These are phyloP conservation scores for Papilio gigon DNA, from an alignment of 2,888 invertebrate genomes.

Conservation along the genomic window DNA sequence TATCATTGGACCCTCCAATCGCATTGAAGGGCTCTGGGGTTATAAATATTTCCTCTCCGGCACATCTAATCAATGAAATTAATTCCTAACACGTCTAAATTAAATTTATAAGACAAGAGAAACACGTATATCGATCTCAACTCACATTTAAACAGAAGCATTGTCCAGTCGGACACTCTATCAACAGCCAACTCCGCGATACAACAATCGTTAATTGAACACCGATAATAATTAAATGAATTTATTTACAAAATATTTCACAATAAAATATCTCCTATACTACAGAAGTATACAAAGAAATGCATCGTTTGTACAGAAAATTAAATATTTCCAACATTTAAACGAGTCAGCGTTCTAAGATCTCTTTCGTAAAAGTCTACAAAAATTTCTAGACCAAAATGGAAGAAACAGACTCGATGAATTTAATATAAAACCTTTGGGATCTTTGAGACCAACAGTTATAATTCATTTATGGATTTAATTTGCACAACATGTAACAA, in stretches of 20 bases:
- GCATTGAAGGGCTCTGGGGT: slow-evolving; percentile 24
- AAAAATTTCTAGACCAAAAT: slow-evolving; percentile 26
- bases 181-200: slow-evolving; percentile 15
- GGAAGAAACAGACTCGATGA: slow-evolving; percentile 22
- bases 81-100: slow-evolving; percentile 23
- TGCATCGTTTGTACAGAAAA: slow-evolving; percentile 36
- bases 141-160: slow-evolving; percentile 21
- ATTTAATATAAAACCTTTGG: slow-evolving; percentile 20
- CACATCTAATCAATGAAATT: slow-evolving; percentile 1
- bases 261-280: slow-evolving; percentile 28
- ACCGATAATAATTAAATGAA: slow-evolving; percentile 22
- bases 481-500: slow-evolving; percentile 46
- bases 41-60: slow-evolving; percentile 7
- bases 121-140: slow-evolving; percentile 1
- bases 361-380: slow-evolving; percentile 33
- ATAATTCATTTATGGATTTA: slow-evolving; percentile 37
- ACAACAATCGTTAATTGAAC: slow-evolving; percentile 33
- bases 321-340: slow-evolving; percentile 17
- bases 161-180: slow-evolving; percentile 23
- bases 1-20: slow-evolving; percentile 21
- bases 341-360: slow-evolving; percentile 34
- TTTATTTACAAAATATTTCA: slow-evolving; percentile 42
- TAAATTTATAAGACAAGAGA: slow-evolving; percentile 10
- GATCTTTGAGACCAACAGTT: slow-evolving; percentile 36
- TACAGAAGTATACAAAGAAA: slow-evolving; percentile 32